Base-by-base conservation (phyloP, 2,888 invertebrate genomes). In the Amiota minor region DNA sequence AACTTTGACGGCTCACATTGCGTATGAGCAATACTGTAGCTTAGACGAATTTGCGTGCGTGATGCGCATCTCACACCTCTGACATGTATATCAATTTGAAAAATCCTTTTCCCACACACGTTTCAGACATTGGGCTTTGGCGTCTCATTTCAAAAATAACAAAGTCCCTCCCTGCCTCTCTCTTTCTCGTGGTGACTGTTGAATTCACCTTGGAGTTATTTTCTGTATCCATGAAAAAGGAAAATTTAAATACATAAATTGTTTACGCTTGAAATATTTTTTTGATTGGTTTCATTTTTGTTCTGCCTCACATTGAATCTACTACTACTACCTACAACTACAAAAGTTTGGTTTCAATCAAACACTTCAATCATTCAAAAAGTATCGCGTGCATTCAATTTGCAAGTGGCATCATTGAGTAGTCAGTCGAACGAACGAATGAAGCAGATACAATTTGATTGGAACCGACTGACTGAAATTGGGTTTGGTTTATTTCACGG, bases 311-410 rank as follows among this genome's bases (percentile, higher is more conserved):
- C 65, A 55, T n/a, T 12, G 67, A 23, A 23, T 35, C 35, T 35
- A 2, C 35, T 23, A 23, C n/a, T 23, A 23, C 23, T 23, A 23
- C 2, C 3, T 2, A 3, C 3, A 23, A 23, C 35, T 6, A 8
- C 35, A 35, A 35, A 35, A 35, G 35, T 35, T 35, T 72, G 69
- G 72, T 75, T 77, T 78, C 84, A 82, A 81, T 83, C 83, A 80
- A 77, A 77, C 79, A 75, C 56, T 77, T 81, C 80, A 84, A 85
- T 85, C 83, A 85, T 83, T 83, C 80, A 84, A 61, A 75, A 12
- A 6, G 35, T 35, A 68, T n/a, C 67, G 70, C 69, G 70, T 49
- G 70, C 73, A 76, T 73, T 75, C 74, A 74, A 74, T 72, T 64
- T 70, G 70, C 59, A 72, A 74, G 65, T 20, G 20, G 59, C 18